Evolutionary conservation across 2,888 invertebrate genomes (phyloP).

Genomic region (Lepidocyrtinus sp.): DNA sequence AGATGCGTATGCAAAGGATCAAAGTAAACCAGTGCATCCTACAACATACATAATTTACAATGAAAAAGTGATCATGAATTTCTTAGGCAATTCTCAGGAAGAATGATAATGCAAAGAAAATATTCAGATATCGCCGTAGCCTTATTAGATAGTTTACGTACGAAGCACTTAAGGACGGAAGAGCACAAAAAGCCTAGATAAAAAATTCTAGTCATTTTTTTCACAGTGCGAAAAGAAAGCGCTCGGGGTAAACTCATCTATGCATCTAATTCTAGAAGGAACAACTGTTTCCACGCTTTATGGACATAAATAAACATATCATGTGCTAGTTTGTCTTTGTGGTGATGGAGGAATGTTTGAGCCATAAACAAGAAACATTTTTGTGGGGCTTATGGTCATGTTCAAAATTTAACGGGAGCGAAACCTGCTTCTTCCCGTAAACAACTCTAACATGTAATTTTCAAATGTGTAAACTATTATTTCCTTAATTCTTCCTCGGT

Average conservation of each 20-base stretch:
- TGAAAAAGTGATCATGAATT: not conserved
- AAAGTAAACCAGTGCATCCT: constrained; percentile 19
- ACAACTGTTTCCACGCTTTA: constrained; percentile 49
- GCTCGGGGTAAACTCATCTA: not conserved
- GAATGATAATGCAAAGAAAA: not conserved
- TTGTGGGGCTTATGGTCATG: too few relatives aligned
- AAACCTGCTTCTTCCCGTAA: not conserved
- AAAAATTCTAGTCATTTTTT: constrained; percentile 10
- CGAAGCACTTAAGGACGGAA: too few relatives aligned
- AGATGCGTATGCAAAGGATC: too few relatives aligned
- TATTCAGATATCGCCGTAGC: too few relatives aligned
- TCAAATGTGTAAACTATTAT: not conserved
- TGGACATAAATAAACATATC: constrained; percentile 27
- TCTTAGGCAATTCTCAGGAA: not conserved
- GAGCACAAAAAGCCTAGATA: too few relatives aligned
- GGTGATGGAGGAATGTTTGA: too few relatives aligned
- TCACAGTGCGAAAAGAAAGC: not conserved
- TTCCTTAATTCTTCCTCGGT: not conserved
- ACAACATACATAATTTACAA: constrained; percentile 33
- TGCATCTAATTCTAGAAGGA: not conserved
- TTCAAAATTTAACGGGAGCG: constrained; percentile 8
- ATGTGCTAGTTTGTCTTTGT: too few relatives aligned
- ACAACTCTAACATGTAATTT: not conserved
- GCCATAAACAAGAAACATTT: too few relatives aligned
- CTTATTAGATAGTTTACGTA: too few relatives aligned